A percentile compares a stretch with the other conserved stretches of the same genome.
phyloP scores from a whole-genome alignment of 2,888 invertebrate genomes.

The Hedychridium roseum region DNA sequence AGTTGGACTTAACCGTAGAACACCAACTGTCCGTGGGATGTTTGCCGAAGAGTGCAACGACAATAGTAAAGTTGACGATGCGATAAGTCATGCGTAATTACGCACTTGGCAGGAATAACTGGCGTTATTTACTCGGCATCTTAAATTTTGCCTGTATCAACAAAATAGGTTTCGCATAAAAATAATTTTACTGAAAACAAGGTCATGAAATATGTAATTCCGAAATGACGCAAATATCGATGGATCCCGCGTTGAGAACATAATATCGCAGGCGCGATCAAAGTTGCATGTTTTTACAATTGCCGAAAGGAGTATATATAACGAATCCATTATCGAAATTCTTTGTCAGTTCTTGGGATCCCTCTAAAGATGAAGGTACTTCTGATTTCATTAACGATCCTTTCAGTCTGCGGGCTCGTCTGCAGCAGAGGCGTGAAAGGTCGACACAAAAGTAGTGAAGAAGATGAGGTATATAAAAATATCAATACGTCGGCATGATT shows the following conservation, averaged over 20 bases:
- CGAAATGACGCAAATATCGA: slow-evolving; percentile 12
- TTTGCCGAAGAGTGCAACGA: too few relatives aligned
- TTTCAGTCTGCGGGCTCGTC: slow-evolving; percentile 6
- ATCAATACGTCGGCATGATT: too few relatives aligned
- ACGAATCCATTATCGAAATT: not conserved
- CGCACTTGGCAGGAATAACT: too few relatives aligned
- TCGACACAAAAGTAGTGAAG: not conserved
- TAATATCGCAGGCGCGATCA: not conserved
- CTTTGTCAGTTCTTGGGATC: slow-evolving; percentile 8
- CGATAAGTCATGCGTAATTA: too few relatives aligned
- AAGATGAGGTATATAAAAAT: not conserved
- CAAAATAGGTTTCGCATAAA: not conserved
- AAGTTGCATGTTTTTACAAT: slow-evolving; percentile 19
- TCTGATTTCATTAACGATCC: slow-evolving; percentile 4
- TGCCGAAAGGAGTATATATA: slow-evolving; percentile 25
- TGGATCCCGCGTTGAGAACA: too few relatives aligned
- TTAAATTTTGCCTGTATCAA: slow-evolving; percentile 14
- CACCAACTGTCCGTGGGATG: too few relatives aligned
- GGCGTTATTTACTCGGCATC: too few relatives aligned
- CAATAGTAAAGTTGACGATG: too few relatives aligned
- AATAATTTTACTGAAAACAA: slow-evolving; percentile 6
- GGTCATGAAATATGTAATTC: not conserved
- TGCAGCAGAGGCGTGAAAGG: not conserved
- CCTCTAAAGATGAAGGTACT: slow-evolving; percentile 19
- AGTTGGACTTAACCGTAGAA: too few relatives aligned